Base-by-base conservation (phyloP, 2,888 invertebrate species). In the Pammene fasciana region DNA sequence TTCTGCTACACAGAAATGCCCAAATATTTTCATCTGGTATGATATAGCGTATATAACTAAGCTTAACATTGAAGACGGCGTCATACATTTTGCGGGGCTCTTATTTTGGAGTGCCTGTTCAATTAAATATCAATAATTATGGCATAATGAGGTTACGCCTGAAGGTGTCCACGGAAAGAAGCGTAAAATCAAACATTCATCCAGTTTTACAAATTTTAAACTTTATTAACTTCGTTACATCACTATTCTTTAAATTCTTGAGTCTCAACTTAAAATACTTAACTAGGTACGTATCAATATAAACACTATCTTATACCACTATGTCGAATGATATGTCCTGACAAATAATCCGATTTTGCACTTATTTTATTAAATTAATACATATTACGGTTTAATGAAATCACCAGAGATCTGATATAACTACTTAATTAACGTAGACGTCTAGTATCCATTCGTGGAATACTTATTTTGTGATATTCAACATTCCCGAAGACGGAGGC, bases 191-290 rank as follows among this genome's bases (percentile, higher is more conserved):
- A 86, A 81, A 83, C 76, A 74, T 66, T 72, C 54, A 71, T 71
- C 60, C 50, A 50, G 46, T 76, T 26, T 26, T 82, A 82, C 80
- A 84, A 85, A 83, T 82, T 87, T 86, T 85, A 81, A 84, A 82
- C 83, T 92, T 91, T 92, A 91, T 89, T 90, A 85, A 84, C 86
- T 83, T 87, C 86, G 80, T 85, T 89, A 88, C 89, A 88, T 89
- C 88, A 87, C 88, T 90, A 88, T 83, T 86, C 81, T 86, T 90
- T 89, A 89, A 90, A 89, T 89, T 91, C 88, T 89, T 86, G 87
- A 89, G 87, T 90, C 88, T 85, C 85, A 87, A 85, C 92, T 91
- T 89, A 90, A 79, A 82, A 86, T 86, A 89, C 88, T 89, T 91
- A 90, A 81, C 86, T 90, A 89, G 86, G 85, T 90, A 90, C 87